A percentile compares a stretch with the other conserved stretches of the same genome.
Conservation (phyloP, 2,888 invertebrate genomes). For the Agriopis leucophaearia region DNA sequence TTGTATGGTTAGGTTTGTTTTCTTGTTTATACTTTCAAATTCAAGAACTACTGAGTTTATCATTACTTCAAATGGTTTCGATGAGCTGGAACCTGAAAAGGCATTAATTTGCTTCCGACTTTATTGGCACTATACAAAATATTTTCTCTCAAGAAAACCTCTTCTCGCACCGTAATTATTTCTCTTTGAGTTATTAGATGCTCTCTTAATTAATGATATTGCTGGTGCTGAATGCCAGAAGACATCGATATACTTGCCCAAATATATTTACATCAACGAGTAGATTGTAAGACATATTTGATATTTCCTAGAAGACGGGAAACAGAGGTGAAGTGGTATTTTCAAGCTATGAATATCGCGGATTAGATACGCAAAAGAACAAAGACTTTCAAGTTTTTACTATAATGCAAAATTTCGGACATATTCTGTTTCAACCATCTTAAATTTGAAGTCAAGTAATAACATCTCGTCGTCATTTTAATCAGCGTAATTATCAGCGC, state of each 20-base stretch:
- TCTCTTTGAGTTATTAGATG: conserved; percentile 22
- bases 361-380: background rate
- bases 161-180: conserved; percentile 5
- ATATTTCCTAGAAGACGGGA: background rate
- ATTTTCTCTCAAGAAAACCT: conserved; percentile 1
- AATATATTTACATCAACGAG: background rate
- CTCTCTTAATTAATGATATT: conserved; percentile 23
- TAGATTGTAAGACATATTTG: background rate
- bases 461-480: too few species aligned
- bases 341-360: background rate
- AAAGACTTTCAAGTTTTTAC: too few species aligned
- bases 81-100: too few species aligned
- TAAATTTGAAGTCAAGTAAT: too few species aligned
- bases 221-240: conserved; percentile 7
- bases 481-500: too few species aligned
- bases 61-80: too few species aligned
- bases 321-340: background rate
- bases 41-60: too few species aligned
- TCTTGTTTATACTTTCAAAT: too few species aligned
- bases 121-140: conserved; percentile 1
- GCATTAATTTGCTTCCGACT: background rate
- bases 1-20: too few species aligned
- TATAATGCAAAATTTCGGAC: too few species aligned
- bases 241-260: background rate
- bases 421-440: too few species aligned